Evolutionary conservation across 2,113 vertebrate species (phyloP).

Genomic region (Erythrocercus mccallii): DNA sequence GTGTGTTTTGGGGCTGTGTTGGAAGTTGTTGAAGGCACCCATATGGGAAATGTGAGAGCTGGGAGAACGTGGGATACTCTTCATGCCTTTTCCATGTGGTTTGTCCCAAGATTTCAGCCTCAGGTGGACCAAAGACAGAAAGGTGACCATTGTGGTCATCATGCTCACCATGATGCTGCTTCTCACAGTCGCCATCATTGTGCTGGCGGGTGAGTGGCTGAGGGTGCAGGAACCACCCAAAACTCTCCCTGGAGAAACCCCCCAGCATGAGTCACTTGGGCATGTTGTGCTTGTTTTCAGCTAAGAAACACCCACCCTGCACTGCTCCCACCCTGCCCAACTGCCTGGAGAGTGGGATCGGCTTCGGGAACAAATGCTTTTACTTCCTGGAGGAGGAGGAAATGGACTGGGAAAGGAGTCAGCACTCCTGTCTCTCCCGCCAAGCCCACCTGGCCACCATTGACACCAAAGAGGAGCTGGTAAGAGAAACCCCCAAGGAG

Average conservation of each 20-base stretch:
- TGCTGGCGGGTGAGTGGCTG: not conserved
- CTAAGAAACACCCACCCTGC: not conserved
- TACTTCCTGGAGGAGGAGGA: not conserved
- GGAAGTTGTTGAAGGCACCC: not conserved
- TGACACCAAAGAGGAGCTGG: not conserved
- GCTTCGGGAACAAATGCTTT: not conserved
- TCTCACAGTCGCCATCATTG: not conserved
- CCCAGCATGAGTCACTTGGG: fast-evolving
- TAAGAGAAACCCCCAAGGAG: not conserved
- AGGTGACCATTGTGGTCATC: not conserved
- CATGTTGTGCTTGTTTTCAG: not conserved
- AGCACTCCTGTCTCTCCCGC: not conserved
- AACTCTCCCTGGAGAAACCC: not conserved
- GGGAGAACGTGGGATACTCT: not conserved
- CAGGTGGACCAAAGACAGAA: not conserved
- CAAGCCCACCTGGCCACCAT: not conserved
- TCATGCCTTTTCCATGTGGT: fast-evolving
- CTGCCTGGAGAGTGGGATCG: not conserved
- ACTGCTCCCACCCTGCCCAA: fast-evolving
- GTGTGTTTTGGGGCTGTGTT: not conserved
- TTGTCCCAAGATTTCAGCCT: not conserved
- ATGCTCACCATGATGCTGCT: not conserved
- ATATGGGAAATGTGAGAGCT: not conserved
- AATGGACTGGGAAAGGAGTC: not conserved
- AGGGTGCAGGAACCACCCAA: not conserved